A percentile compares a stretch with the other conserved stretches of the same genome.
These are phyloP conservation scores for Popillia japonica DNA, from an alignment of 1,140 invertebrate genomes.

Conservation along the genomic window DNA sequence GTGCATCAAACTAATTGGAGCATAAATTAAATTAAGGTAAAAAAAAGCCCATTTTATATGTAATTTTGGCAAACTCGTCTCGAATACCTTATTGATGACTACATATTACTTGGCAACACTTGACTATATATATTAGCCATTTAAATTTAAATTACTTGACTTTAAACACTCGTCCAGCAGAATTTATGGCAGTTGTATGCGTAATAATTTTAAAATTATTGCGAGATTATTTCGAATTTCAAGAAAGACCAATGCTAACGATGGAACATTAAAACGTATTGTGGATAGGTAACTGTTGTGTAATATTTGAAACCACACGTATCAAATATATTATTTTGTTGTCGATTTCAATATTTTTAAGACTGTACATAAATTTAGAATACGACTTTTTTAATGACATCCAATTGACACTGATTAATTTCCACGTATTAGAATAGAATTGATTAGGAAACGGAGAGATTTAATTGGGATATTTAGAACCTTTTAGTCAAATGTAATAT, in stretches of 20 bases:
- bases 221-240: conserved; percentile 2
- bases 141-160: conserved; percentile 11
- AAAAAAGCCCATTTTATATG: not conserved
- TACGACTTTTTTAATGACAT: not conserved
- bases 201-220: conserved; percentile 13
- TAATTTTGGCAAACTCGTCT: conserved; percentile 4
- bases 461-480: not conserved
- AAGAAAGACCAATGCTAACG: not conserved
- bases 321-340: not conserved
- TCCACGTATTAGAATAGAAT: not conserved
- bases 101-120: conserved; percentile 18
- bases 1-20: not conserved
- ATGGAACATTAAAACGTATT: not conserved
- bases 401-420: not conserved
- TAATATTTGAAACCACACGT: not conserved
- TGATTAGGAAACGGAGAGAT: not conserved
- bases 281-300: not conserved
- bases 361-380: not conserved
- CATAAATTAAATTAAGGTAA: not conserved
- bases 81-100: conserved; percentile 18
- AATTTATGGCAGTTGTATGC: conserved; percentile 3
- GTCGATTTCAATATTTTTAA: not conserved
- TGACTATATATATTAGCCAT: not conserved
- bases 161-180: not conserved
- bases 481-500: not conserved